phyloP scores from a whole-genome alignment of 2,113 vertebrate species.

The Euleptes europaea region DNA sequence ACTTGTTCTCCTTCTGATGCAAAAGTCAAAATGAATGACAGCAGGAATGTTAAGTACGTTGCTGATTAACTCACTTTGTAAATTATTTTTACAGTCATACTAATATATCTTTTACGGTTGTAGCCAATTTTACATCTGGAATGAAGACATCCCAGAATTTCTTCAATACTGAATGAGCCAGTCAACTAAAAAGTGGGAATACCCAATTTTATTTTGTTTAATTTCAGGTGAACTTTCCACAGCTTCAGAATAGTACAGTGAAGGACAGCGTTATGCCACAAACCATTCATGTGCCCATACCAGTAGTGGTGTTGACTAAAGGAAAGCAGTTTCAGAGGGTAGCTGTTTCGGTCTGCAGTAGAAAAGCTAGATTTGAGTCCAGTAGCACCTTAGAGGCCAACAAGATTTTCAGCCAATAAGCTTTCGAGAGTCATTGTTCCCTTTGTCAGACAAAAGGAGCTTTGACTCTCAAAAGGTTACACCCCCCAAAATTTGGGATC shows the following conservation, averaged over 20 bases:
- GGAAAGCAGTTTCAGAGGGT: no score
- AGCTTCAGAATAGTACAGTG: neutral
- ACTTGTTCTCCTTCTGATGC: constrained; percentile 85
- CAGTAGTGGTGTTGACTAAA: neutral
- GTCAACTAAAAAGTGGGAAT: neutral
- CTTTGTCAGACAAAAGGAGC: no score
- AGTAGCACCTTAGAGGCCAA: no score
- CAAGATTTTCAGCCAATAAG: no score
- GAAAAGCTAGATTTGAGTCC: no score
- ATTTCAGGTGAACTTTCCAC: neutral
- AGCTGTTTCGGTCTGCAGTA: no score
- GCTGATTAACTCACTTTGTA: neutral
- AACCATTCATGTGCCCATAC: neutral
- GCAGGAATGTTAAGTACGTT: neutral
- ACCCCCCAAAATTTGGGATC: no score
- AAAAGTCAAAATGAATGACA: constrained; percentile 31
- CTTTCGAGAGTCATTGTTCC: no score
- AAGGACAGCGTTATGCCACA: neutral
- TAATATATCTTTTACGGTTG: neutral
- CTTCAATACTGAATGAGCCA: neutral
- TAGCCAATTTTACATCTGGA: neutral
- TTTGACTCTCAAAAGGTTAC: no score
- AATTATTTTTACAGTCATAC: neutral
- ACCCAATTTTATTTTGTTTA: neutral
- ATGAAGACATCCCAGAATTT: neutral